phyloP scores from a whole-genome alignment of 2,113 vertebrate species.

The Puffinus mauretanicus region DNA sequence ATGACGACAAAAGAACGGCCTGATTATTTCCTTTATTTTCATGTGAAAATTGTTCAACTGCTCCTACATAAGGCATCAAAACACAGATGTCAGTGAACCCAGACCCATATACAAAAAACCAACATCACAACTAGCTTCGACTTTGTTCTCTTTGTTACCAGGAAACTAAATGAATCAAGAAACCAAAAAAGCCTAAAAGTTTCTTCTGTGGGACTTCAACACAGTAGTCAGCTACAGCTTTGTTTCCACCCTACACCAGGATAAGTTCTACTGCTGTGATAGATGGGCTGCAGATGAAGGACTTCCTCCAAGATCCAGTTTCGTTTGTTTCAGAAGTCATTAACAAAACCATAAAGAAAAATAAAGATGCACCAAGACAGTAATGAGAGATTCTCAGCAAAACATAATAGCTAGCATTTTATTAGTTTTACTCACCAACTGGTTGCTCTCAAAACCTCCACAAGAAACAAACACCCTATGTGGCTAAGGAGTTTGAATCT shows the following conservation, averaged over 20 bases:
- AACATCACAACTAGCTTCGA: neutral
- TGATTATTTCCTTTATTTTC: slow-evolving; percentile 45
- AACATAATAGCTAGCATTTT: neutral
- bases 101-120: neutral
- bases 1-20: neutral
- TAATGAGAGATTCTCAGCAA: neutral
- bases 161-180: neutral
- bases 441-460: neutral
- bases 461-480: neutral
- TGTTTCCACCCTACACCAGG: neutral
- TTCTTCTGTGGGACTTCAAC: neutral
- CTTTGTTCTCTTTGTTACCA: neutral
- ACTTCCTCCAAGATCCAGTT: neutral
- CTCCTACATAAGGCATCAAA: neutral
- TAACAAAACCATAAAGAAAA: neutral
- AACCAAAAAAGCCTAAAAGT: neutral
- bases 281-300: neutral
- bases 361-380: neutral
- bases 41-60: slow-evolving; percentile 20
- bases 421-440: neutral
- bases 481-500: neutral
- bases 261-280: neutral
- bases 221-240: neutral
- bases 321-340: neutral
- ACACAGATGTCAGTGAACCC: neutral